Evolutionary conservation across 2,113 vertebrate genomes (phyloP).

Genomic region (Planiliza haematocheilus): DNA sequence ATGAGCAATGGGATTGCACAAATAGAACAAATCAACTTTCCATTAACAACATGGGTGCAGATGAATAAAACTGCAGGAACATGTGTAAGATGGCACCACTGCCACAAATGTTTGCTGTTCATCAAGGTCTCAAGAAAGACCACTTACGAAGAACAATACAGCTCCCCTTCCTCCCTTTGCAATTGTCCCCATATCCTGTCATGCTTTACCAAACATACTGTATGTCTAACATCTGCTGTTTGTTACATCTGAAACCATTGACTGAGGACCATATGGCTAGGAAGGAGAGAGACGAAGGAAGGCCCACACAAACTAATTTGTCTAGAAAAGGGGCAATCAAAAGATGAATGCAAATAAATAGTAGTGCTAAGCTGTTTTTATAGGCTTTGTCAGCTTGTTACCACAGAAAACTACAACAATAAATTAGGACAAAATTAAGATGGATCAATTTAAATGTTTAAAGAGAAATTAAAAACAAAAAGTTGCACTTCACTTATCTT

Average conservation of each 20-base stretch:
- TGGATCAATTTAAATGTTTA: slow-evolving; percentile 54
- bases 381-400: slow-evolving; percentile 62
- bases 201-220: slow-evolving; percentile 41
- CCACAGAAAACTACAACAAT: slow-evolving; percentile 50
- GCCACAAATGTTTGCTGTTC: slow-evolving; percentile 58
- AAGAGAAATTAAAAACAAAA: background rate
- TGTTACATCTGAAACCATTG: slow-evolving; percentile 15
- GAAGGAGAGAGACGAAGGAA: slow-evolving; percentile 11
- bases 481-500: slow-evolving; percentile 17
- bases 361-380: slow-evolving; percentile 43
- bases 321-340: slow-evolving; percentile 19
- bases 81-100: slow-evolving; percentile 18
- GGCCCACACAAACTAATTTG: slow-evolving; percentile 20
- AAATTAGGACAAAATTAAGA: slow-evolving; percentile 55
- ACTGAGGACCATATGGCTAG: background rate
- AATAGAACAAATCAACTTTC: slow-evolving; percentile 57
- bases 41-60: slow-evolving; percentile 32
- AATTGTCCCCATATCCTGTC: slow-evolving; percentile 42
- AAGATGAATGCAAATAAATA: slow-evolving; percentile 45
- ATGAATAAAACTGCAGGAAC: slow-evolving; percentile 20
- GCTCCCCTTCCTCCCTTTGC: slow-evolving; percentile 10
- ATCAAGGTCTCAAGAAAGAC: slow-evolving; percentile 54
- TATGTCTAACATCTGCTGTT: slow-evolving; percentile 34
- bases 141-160: slow-evolving; percentile 42
- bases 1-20: slow-evolving; percentile 38